A percentile compares a stretch with the other conserved stretches of the same genome.
Conservation (phyloP, 2,888 invertebrate species). For the Sesia bembeciformis region DNA sequence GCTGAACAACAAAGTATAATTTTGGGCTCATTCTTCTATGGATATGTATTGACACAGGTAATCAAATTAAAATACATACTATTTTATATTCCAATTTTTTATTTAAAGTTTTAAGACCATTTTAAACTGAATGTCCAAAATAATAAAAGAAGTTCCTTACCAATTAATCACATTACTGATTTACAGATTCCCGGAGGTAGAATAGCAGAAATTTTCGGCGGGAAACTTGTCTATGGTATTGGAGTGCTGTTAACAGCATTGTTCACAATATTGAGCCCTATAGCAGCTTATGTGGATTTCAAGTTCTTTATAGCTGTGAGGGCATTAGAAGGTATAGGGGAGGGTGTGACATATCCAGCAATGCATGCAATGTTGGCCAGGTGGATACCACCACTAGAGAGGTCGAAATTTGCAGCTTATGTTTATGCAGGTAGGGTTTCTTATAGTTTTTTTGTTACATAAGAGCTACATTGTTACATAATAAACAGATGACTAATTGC, state of each 20-base stretch:
- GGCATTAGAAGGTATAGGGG: slow-evolving; percentile 87
- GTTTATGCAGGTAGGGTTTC: slow-evolving; percentile 82
- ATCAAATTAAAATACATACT: background rate
- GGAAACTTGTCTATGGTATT: slow-evolving; percentile 88
- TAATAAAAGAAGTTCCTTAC: no score
- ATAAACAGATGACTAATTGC: no score
- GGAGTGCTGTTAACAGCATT: slow-evolving; percentile 87
- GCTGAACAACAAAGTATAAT: slow-evolving; percentile 86
- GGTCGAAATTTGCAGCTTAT: slow-evolving; percentile 91
- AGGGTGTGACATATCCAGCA: slow-evolving; percentile 94
- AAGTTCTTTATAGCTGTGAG: slow-evolving; percentile 83
- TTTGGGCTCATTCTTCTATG: slow-evolving; percentile 88
- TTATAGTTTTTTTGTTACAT: no score
- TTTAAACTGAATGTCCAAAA: no score
- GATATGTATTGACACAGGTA: slow-evolving; percentile 87
- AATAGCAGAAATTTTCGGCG: slow-evolving; percentile 89
- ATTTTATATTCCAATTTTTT: background rate
- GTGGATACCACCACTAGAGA: slow-evolving; percentile 95
- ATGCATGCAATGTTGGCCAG: slow-evolving; percentile 94
- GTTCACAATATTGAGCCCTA: slow-evolving; percentile 87
- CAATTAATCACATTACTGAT: background rate
- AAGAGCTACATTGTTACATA: no score
- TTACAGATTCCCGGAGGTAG: slow-evolving; percentile 80
- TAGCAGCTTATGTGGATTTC: slow-evolving; percentile 81
- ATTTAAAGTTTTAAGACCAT: no score